Percentiles rank a stretch among this genome's conserved stretches.
Conservation (phyloP, 2,888 invertebrate species). For the Lasioglossum zephyrum region DNA sequence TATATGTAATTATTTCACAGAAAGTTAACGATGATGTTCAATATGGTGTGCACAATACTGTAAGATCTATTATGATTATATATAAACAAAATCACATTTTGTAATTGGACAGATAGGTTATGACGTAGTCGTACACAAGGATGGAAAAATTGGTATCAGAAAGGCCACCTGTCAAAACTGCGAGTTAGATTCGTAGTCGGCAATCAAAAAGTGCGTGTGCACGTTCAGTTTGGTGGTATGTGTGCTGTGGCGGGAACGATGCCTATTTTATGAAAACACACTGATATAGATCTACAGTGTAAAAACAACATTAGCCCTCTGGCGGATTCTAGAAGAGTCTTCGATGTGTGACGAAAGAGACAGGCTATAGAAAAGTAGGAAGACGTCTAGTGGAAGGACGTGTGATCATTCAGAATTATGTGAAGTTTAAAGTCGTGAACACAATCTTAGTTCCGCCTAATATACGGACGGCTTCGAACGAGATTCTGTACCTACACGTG, state of each 20-base stretch:
- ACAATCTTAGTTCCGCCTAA: constrained; percentile 42
- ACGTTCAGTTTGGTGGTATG: not conserved
- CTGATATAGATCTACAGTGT: too few species aligned
- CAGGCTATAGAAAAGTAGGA: constrained; percentile 49
- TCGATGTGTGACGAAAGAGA: constrained; percentile 40
- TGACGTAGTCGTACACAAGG: not conserved
- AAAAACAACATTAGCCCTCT: constrained; percentile 55
- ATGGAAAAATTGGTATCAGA: not conserved
- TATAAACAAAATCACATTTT: not conserved
- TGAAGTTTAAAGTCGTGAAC: constrained; percentile 56
- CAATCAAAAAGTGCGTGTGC: not conserved
- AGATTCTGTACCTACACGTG: constrained; percentile 22
- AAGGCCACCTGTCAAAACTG: constrained; percentile 12
- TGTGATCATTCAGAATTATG: constrained; percentile 51
- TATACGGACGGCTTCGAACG: constrained; percentile 41
- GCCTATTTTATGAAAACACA: constrained; percentile 32
- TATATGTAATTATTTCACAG: not conserved
- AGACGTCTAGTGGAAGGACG: constrained; percentile 49
- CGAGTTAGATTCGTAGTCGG: not conserved
- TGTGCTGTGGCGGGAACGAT: constrained; percentile 45
- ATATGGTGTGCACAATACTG: not conserved
- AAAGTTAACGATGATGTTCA: not conserved
- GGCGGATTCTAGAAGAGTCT: constrained; percentile 24
- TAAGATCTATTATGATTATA: not conserved
- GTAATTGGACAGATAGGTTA: not conserved